Percentiles rank a stretch among this genome's conserved stretches.
Evolutionary conservation across 2,797 vertebrate species (phyloP).

Genomic region (Tenualosa thibaudeaui): DNA sequence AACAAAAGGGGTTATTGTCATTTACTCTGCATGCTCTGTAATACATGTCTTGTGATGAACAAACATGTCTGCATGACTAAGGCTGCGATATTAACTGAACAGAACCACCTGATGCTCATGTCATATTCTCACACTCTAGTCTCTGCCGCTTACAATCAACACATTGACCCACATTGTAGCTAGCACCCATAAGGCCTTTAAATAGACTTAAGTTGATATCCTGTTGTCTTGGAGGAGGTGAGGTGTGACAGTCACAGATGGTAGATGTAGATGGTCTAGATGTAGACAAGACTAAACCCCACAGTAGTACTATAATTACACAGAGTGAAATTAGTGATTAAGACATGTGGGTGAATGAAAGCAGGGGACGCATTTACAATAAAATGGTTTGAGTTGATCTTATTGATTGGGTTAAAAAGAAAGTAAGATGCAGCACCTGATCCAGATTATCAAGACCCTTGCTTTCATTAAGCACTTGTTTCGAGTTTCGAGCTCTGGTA

Average conservation of each 20-base stretch:
- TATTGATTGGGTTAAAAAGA: conserved; percentile 40
- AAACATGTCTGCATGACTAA: not conserved
- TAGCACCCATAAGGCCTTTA: not conserved
- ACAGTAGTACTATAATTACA: conserved; percentile 22
- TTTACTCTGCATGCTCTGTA: not conserved
- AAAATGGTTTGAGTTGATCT: not conserved
- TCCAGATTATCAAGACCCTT: conserved; percentile 21
- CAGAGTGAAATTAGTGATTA: conserved; percentile 31
- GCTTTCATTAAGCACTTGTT: conserved; percentile 53
- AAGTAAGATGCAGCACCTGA: conserved; percentile 42
- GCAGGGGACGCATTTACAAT: not conserved
- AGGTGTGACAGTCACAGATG: not conserved
- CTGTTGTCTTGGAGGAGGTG: not conserved
- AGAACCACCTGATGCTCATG: not conserved
- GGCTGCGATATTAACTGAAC: not conserved
- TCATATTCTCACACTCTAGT: not conserved
- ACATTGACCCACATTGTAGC: not conserved
- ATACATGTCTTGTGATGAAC: not conserved
- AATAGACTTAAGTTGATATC: not conserved
- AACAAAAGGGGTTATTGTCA: not conserved
- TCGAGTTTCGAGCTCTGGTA: conserved; percentile 40
- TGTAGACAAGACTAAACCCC: not conserved
- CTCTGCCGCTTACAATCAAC: not conserved
- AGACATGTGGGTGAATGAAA: not conserved
- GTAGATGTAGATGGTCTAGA: not conserved